Percentiles rank a stretch among this genome's conserved stretches.
phyloP scores from a whole-genome alignment of 2,888 invertebrate genomes.

The Tubiluchus corallicola region DNA sequence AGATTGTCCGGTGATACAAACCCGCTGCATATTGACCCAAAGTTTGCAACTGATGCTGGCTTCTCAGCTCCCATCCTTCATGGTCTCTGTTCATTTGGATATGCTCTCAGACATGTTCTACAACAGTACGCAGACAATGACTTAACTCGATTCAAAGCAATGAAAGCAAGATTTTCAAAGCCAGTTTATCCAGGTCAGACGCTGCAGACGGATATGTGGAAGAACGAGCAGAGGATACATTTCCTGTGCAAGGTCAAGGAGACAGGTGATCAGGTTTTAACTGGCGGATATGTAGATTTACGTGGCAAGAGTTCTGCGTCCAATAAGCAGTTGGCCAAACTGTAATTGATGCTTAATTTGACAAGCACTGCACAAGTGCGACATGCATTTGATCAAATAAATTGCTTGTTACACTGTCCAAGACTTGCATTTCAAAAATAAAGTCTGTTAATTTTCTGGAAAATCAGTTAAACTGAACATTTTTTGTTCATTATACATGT shows the following conservation, averaged over 20 bases:
- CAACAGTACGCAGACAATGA: slow-evolving; percentile 59
- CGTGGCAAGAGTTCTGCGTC: no score
- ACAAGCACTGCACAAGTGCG: no score
- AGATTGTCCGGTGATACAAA: slow-evolving; percentile 68
- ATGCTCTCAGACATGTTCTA: slow-evolving; percentile 53
- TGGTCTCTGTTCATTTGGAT: slow-evolving; percentile 75
- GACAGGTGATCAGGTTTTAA: slow-evolving; percentile 50
- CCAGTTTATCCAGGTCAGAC: slow-evolving; percentile 89
- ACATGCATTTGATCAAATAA: no score
- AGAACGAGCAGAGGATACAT: slow-evolving; percentile 57
- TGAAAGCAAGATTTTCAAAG: slow-evolving; percentile 79
- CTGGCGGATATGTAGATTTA: slow-evolving; percentile 76
- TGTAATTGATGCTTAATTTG: no score
- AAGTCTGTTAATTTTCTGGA: no score
- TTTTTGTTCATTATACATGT: no score
- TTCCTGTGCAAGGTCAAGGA: slow-evolving; percentile 62
- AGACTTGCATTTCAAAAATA: no score
- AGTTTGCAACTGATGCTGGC: slow-evolving; percentile 56
- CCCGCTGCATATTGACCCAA: slow-evolving; percentile 86
- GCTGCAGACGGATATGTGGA: slow-evolving; percentile 83
- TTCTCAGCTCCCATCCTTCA: slow-evolving; percentile 78
- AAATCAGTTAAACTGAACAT: no score
- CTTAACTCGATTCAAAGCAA: slow-evolving; percentile 53
- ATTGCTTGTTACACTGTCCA: no score
- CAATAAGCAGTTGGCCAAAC: no score